These are phyloP conservation scores for Eulithis prunata DNA, from an alignment of 2,888 invertebrate genomes.

Conservation along the genomic window DNA sequence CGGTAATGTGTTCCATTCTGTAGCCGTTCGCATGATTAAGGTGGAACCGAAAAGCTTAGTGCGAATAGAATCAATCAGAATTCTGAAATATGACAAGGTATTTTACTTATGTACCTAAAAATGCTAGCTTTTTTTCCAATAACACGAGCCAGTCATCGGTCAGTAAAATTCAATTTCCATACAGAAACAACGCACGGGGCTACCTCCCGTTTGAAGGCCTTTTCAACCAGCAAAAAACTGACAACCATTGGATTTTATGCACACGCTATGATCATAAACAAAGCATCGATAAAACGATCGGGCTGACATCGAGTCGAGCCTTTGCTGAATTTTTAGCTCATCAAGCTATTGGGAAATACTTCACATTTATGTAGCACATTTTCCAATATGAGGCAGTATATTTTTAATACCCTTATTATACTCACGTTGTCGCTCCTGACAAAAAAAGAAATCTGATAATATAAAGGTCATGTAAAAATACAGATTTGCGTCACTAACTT, in stretches of 20 bases:
- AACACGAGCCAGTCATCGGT: conserved; percentile 21
- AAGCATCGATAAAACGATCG: conserved; percentile 46
- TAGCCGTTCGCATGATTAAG: too few species aligned
- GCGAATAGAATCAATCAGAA: too few species aligned
- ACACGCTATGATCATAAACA: conserved; percentile 58
- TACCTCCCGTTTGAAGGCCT: conserved; percentile 46
- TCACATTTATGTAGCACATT: conserved; percentile 13
- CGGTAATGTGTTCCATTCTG: too few species aligned
- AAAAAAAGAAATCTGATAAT: neutral
- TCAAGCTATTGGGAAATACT: conserved; percentile 9
- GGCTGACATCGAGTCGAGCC: conserved; percentile 14
- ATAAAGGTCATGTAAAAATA: conserved; percentile 2
- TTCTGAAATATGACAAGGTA: too few species aligned
- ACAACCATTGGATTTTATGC: conserved; percentile 54
- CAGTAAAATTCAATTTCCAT: conserved; percentile 57
- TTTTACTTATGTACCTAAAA: too few species aligned
- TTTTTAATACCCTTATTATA: neutral
- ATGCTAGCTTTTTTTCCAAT: too few species aligned
- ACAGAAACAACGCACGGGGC: conserved; percentile 47
- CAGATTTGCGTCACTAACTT: conserved; percentile 1
- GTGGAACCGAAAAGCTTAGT: too few species aligned
- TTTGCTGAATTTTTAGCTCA: conserved; percentile 13
- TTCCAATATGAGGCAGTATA: neutral
- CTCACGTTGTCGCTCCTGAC: neutral
- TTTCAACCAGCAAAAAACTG: conserved; percentile 53